Evolutionary conservation across 2,888 invertebrate species (phyloP).

Genomic region (Caenorhabditis afra): DNA sequence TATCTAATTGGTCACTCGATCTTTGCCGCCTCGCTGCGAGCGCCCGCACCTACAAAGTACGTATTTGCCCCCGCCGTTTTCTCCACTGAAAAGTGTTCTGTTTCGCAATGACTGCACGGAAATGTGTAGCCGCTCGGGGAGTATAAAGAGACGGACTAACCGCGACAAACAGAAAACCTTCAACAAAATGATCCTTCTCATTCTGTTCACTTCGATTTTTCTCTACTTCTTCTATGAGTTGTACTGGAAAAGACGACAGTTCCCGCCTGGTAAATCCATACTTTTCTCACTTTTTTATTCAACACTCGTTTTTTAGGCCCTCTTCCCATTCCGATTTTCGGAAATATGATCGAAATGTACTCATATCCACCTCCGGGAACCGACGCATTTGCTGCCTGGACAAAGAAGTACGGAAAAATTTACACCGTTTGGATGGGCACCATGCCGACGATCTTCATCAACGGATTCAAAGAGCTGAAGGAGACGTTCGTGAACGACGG

Average conservation of each 20-base stretch:
- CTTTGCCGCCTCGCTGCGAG: neutral
- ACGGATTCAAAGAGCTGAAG: constrained; percentile 61
- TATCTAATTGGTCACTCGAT: neutral
- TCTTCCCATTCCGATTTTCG: constrained; percentile 57
- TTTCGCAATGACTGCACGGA: constrained; percentile 35
- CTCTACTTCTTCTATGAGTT: constrained; percentile 50
- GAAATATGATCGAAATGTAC: constrained; percentile 60
- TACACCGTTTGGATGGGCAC: constrained; percentile 66
- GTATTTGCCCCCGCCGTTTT: constrained; percentile 14
- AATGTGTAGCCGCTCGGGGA: constrained; percentile 22
- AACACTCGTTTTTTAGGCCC: constrained; percentile 48
- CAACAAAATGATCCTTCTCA: constrained; percentile 21
- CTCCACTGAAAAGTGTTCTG: neutral
- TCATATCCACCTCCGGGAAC: constrained; percentile 47
- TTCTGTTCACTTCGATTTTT: constrained; percentile 8
- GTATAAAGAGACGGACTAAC: neutral
- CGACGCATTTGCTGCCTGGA: constrained; percentile 54
- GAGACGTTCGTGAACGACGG: constrained; percentile 62
- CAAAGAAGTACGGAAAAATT: constrained; percentile 56
- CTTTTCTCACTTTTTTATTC: neutral
- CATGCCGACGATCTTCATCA: constrained; percentile 53
- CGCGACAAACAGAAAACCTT: neutral
- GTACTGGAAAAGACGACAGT: constrained; percentile 60
- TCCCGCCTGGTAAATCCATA: constrained; percentile 52
- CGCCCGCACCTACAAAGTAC: constrained; percentile 47